These are phyloP conservation scores for Palythoa grandis DNA, from an alignment of 92 coral and sea anemone genomes.

Conservation along the genomic window DNA sequence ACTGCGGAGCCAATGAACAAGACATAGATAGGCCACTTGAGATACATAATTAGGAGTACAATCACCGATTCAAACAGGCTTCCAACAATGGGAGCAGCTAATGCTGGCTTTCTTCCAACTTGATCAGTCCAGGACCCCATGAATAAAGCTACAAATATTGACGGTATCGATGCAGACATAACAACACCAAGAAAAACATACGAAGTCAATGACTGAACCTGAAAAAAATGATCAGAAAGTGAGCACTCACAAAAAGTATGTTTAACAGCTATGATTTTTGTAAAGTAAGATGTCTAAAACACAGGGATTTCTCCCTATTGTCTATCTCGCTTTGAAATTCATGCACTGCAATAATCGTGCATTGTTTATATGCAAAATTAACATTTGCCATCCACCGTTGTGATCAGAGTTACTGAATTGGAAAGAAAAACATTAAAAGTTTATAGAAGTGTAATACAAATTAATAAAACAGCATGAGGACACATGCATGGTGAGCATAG, in stretches of 20 bases:
- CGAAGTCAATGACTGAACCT: constrained; percentile 79
- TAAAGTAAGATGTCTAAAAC: too few relatives aligned
- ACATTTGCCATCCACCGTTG: too few relatives aligned
- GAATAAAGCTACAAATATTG: constrained; percentile 71
- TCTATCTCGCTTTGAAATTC: too few relatives aligned
- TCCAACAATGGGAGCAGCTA: constrained; percentile 61
- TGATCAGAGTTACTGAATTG: too few relatives aligned
- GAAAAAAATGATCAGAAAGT: background rate
- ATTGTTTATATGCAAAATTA: too few relatives aligned
- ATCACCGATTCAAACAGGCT: constrained; percentile 60
- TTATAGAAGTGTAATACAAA: too few relatives aligned
- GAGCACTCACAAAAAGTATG: background rate
- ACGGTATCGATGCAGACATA: constrained; percentile 65
- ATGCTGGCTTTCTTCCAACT: constrained; percentile 78
- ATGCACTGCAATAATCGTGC: too few relatives aligned
- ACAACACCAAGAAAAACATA: constrained; percentile 55
- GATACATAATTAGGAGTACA: constrained; percentile 56
- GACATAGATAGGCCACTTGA: constrained; percentile 62
- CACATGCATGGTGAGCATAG: too few relatives aligned
- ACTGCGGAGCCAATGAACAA: constrained; percentile 66
- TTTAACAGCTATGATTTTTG: too few relatives aligned
- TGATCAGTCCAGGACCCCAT: constrained; percentile 84
- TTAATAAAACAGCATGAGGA: too few relatives aligned
- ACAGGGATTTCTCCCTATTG: too few relatives aligned
- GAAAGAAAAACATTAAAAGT: too few relatives aligned